Conservation (phyloP, 2,113 vertebrate species). For the Philantomba maxwellii region DNA sequence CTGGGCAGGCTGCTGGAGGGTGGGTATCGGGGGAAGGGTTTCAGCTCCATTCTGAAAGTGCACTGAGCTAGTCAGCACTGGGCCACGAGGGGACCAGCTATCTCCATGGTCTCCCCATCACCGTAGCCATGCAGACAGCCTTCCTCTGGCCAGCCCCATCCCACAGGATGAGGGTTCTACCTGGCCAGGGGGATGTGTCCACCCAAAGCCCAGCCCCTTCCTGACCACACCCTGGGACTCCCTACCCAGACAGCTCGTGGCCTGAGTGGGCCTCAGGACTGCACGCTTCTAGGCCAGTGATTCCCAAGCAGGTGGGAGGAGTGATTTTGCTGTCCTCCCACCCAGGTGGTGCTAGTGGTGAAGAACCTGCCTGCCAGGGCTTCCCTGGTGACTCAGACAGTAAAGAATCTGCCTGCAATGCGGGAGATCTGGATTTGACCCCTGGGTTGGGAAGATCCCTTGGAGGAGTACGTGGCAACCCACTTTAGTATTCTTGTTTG, state of each 20-base stretch:
- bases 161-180: fast-evolving
- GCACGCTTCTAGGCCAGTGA: background rate
- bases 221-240: background rate
- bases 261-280: background rate
- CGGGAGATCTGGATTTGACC: background rate
- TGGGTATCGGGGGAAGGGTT: background rate
- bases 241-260: background rate
- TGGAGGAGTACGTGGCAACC: background rate
- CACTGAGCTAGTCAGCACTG: background rate
- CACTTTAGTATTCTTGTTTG: background rate
- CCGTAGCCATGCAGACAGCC: background rate
- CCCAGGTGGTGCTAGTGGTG: background rate
- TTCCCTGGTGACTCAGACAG: background rate
- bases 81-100: fast-evolving
- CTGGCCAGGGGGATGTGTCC: background rate
- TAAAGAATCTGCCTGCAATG: background rate
- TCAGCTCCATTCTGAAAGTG: background rate
- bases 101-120: fast-evolving
- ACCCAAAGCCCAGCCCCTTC: background rate
- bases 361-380: background rate
- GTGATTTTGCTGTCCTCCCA: background rate
- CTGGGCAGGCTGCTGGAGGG: background rate
- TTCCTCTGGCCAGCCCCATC: background rate
- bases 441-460: background rate
- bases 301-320: background rate